A percentile compares a stretch with the other conserved stretches of the same genome.
Evolutionary conservation across 2,888 invertebrate species (phyloP).

Genomic region (Aspidiotus destructor): DNA sequence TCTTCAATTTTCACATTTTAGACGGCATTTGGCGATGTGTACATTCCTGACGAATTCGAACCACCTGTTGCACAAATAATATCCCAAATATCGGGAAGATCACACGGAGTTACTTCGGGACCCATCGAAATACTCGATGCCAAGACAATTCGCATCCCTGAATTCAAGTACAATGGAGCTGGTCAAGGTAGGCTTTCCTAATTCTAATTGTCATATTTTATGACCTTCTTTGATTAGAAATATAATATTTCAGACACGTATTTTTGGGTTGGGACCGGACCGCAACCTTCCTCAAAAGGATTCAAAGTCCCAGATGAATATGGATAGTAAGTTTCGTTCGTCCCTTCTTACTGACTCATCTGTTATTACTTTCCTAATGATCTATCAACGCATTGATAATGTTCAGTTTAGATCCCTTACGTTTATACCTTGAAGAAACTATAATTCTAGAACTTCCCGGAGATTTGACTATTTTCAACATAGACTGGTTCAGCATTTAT

Average conservation of each 20-base stretch:
- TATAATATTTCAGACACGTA: slow-evolving; percentile 50
- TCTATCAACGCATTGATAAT: background rate
- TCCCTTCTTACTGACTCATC: background rate
- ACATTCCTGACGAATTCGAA: slow-evolving; percentile 81
- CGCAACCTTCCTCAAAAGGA: slow-evolving; percentile 74
- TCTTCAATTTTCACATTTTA: slow-evolving; percentile 35
- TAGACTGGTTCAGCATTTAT: slow-evolving; percentile 75
- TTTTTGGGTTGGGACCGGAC: slow-evolving; percentile 82
- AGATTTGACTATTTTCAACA: slow-evolving; percentile 66
- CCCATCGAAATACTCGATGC: slow-evolving; percentile 68
- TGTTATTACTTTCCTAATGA: background rate
- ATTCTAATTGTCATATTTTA: slow-evolving; percentile 1
- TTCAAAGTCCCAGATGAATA: slow-evolving; percentile 76
- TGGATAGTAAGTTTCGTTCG: slow-evolving; percentile 68
- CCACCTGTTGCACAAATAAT: slow-evolving; percentile 63
- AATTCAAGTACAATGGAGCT: slow-evolving; percentile 66
- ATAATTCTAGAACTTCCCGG: slow-evolving; percentile 69
- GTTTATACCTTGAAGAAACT: slow-evolving; percentile 61
- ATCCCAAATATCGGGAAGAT: slow-evolving; percentile 51
- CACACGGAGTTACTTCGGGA: slow-evolving; percentile 59
- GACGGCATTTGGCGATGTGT: slow-evolving; percentile 82
- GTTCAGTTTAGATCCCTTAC: slow-evolving; percentile 64
- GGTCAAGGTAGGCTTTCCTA: slow-evolving; percentile 46
- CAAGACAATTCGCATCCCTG: slow-evolving; percentile 63
- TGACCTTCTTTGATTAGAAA: background rate